Evolutionary conservation across 2,797 vertebrate species (phyloP).

Genomic region (Moxostoma hubbsi): DNA sequence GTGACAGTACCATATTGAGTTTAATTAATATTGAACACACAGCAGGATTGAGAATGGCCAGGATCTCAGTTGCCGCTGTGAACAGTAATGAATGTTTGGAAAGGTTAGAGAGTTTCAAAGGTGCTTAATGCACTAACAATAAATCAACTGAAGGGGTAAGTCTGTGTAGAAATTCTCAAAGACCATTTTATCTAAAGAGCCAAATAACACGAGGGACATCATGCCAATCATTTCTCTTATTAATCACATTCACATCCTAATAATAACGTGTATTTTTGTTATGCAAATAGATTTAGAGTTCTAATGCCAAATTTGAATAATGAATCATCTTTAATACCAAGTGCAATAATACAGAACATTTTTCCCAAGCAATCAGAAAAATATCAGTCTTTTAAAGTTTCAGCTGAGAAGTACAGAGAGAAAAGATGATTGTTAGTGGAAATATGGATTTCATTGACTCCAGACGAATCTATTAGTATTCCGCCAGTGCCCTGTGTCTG

Average conservation of each 20-base stretch:
- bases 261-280: conserved; percentile 11
- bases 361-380: conserved; percentile 19
- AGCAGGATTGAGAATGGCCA: conserved; percentile 42
- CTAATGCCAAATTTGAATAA: conserved; percentile 27
- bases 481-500: conserved; percentile 40
- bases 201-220: neutral
- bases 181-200: neutral
- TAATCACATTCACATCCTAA: conserved; percentile 8
- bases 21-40: conserved; percentile 56
- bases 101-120: conserved; percentile 43
- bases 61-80: conserved; percentile 10
- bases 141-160: conserved; percentile 3
- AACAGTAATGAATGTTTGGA: conserved; percentile 37
- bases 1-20: conserved; percentile 47
- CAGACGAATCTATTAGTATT: conserved; percentile 43
- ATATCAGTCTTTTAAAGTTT: neutral
- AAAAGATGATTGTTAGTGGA: conserved; percentile 27
- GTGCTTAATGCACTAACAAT: conserved; percentile 3
- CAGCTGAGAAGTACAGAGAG: neutral
- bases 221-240: neutral
- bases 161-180: neutral
- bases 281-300: conserved; percentile 22
- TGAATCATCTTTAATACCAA: conserved; percentile 8
- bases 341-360: neutral
- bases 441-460: conserved; percentile 32